Percentiles rank a stretch among this genome's conserved stretches.
Conservation (phyloP, 2,888 invertebrate species). For the Agrenia bidenticulata region DNA sequence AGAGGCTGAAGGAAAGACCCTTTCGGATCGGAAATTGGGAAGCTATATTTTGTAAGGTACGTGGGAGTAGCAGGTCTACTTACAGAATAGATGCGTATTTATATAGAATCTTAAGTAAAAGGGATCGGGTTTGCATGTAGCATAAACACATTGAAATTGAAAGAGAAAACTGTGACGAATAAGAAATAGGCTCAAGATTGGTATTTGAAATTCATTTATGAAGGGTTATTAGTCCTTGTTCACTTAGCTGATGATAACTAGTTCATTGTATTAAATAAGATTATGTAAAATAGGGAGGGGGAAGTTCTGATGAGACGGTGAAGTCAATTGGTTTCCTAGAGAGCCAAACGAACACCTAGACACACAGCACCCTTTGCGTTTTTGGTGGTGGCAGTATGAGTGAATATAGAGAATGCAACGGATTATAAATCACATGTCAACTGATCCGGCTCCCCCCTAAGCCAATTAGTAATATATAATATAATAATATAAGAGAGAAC, state of each 20-base stretch:
- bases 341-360: too few relatives aligned
- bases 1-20: not conserved
- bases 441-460: slow-evolving; percentile 26
- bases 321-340: too few relatives aligned
- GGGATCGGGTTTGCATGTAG: too few relatives aligned
- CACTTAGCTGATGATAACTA: slow-evolving; percentile 1
- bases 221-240: not conserved
- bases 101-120: too few relatives aligned
- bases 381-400: too few relatives aligned
- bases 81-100: too few relatives aligned
- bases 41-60: slow-evolving; percentile 25
- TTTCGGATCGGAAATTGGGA: slow-evolving; percentile 13
- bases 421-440: slow-evolving; percentile 46
- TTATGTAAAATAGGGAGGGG: not conserved
- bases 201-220: too few relatives aligned
- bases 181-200: too few relatives aligned
- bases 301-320: not conserved
- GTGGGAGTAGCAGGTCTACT: slow-evolving; percentile 19
- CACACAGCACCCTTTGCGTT: not conserved
- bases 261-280: slow-evolving; percentile 1
- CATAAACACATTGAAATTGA: too few relatives aligned
- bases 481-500: too few relatives aligned
- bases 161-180: too few relatives aligned
- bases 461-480: slow-evolving; percentile 36
- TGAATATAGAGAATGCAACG: too few relatives aligned